Base-by-base conservation (phyloP, 2,888 invertebrate species). In the Onthophagus sagittarius region DNA sequence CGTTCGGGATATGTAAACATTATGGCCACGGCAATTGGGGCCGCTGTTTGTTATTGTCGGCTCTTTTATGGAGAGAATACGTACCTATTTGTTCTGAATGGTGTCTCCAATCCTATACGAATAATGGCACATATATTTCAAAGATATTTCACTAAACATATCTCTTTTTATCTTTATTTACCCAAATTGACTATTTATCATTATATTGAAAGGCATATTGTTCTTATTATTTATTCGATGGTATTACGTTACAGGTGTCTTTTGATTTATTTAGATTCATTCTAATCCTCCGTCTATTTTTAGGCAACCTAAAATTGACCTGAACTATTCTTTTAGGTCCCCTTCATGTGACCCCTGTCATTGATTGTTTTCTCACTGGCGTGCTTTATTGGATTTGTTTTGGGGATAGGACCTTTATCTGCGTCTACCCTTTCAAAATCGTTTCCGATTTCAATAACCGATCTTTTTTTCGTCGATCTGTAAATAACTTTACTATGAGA, bases 1-100 rank as follows among this genome's bases (percentile, higher is more conserved):
- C 67, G 23, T 32, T 23, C n/a, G 31, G 67, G 67, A 67, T 67
- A 67, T 67, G 67, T 67, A 67, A 67, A 67, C 67, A 67, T 67
- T 31, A 67, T 67, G 67, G 67, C 31, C 31, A n/a, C 32, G 31
- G 23, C 67, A 67, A 67, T 67, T 67, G 15, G 32, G 67, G 32
- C 32, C 31, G 67, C 32, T 23, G 15, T 67, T 67, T 67, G 67
- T 67, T 67, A 67, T 67, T 67, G 31, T 32, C 64, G 23, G 9
- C 15, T 64, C 23, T 64, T 53, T 53, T 53, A 53, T 53, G 11
- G 39, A 53, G 39, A 53, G 9, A 53, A 53, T 53, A 53, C 39
- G 9, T 53, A 1, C 39, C 39, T 11, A 53, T 53, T 53, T 53
- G 11, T 53, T 53, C 39, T 53, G 39, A 53, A 53, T 53, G 7